Conservation (phyloP, 2,113 vertebrate genomes). For the Miniopterus natalensis region DNA sequence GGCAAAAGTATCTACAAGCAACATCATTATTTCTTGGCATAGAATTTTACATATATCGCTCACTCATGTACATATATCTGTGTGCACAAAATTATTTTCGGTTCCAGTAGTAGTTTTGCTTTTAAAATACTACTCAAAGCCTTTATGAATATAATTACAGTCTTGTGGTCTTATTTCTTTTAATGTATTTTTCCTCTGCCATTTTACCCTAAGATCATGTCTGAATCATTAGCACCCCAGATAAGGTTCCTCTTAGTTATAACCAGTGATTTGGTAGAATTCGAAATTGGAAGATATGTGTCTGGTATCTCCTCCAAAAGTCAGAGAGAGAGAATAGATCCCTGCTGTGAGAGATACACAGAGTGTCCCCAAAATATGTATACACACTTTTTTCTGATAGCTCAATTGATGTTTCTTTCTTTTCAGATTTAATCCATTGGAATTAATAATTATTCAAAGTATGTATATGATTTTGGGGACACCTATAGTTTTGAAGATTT, state of each 20-base stretch:
- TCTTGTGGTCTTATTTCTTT: neutral
- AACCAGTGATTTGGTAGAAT: neutral
- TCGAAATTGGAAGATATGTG: neutral
- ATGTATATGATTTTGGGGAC: too few relatives aligned
- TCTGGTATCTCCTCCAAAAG: neutral
- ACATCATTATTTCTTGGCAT: neutral
- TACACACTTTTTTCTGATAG: too few relatives aligned
- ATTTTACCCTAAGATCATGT: neutral
- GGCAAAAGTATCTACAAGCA: neutral
- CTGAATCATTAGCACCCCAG: neutral
- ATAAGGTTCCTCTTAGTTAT: neutral
- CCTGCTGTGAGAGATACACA: neutral
- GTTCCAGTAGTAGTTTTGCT: neutral
- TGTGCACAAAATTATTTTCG: neutral
- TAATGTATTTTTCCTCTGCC: neutral
- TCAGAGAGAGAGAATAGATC: neutral
- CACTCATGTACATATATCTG: neutral
- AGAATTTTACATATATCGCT: neutral
- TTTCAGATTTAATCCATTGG: too few relatives aligned
- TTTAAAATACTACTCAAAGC: neutral
- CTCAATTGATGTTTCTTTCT: too few relatives aligned
- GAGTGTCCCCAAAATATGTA: too few relatives aligned
- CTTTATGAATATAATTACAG: neutral
- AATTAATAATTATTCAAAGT: too few relatives aligned
- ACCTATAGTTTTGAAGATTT: neutral